A percentile compares a stretch with the other conserved stretches of the same genome.
Evolutionary conservation across 2,888 invertebrate genomes (phyloP).

Genomic region (Caenorhabditis macrosperma): DNA sequence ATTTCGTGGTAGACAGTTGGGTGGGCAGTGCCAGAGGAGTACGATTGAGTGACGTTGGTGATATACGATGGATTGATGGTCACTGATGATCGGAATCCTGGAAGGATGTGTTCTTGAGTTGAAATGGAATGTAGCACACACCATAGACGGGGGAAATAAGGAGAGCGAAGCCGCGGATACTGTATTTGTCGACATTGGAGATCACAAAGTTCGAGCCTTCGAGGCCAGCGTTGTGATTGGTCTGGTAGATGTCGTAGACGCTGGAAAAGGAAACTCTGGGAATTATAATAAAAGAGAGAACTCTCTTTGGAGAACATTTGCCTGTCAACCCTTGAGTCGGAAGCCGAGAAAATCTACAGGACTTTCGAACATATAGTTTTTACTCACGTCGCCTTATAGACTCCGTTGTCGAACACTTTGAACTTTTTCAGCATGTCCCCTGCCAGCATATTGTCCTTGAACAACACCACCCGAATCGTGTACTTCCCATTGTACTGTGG

Average conservation of each 20-base stretch:
- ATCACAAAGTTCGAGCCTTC: not conserved
- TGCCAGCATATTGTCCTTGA: not conserved
- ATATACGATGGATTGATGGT: not conserved
- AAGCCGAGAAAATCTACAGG: too few species aligned
- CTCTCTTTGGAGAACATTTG: too few species aligned
- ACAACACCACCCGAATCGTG: not conserved
- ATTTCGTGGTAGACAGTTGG: not conserved
- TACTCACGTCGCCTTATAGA: not conserved
- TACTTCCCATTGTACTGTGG: not conserved
- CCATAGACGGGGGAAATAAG: not conserved
- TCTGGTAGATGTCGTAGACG: not conserved
- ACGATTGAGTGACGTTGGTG: not conserved
- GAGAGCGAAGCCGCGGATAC: not conserved
- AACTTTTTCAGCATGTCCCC: not conserved
- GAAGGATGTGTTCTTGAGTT: not conserved
- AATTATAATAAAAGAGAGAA: too few species aligned
- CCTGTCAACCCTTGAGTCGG: too few species aligned
- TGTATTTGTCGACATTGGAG: not conserved
- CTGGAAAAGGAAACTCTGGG: too few species aligned
- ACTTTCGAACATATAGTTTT: too few species aligned
- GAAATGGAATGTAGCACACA: too few species aligned
- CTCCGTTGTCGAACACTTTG: not conserved
- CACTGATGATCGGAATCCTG: not conserved
- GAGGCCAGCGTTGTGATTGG: not conserved
- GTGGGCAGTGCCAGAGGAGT: not conserved